phyloP scores from a whole-genome alignment of 1,140 invertebrate genomes.

The Hyles vespertilio region DNA sequence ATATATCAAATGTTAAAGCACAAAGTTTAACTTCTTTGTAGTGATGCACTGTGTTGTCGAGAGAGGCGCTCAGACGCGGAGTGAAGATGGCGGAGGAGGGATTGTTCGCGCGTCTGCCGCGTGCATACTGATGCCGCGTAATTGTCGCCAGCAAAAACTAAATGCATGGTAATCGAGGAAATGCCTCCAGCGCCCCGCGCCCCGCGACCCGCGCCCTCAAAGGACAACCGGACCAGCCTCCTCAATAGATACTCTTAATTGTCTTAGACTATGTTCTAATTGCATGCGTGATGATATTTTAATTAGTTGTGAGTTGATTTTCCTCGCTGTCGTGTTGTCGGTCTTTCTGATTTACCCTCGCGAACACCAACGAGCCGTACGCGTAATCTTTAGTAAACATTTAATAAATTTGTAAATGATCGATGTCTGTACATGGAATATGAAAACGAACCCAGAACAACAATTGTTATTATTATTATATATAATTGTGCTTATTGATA shows the following conservation, averaged over 20 bases:
- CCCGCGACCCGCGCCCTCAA: slow-evolving; percentile 18
- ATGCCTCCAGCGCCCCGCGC: slow-evolving; percentile 31
- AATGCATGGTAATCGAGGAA: slow-evolving; percentile 58
- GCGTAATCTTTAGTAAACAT: too few relatives aligned
- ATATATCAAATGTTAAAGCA: neutral
- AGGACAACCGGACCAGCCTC: neutral
- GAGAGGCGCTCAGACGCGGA: slow-evolving; percentile 15
- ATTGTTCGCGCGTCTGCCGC: slow-evolving; percentile 43
- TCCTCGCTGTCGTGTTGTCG: too few relatives aligned
- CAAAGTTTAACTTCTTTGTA: neutral
- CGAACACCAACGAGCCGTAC: too few relatives aligned
- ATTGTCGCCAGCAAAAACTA: slow-evolving; percentile 61
- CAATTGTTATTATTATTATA: too few relatives aligned
- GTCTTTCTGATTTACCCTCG: too few relatives aligned
- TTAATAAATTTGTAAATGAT: too few relatives aligned
- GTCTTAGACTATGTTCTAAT: neutral
- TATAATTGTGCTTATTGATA: too few relatives aligned
- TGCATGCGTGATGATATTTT: slow-evolving; percentile 4
- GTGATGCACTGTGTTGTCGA: slow-evolving; percentile 1
- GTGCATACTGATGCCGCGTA: slow-evolving; percentile 66
- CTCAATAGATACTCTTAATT: slow-evolving; percentile 7
- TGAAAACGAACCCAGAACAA: too few relatives aligned
- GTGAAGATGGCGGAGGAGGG: slow-evolving; percentile 6
- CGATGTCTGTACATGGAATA: too few relatives aligned
- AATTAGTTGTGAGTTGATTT: neutral